Evolutionary conservation across 1,140 invertebrate species (phyloP).

Genomic region (Drosophila kurseongensis): DNA sequence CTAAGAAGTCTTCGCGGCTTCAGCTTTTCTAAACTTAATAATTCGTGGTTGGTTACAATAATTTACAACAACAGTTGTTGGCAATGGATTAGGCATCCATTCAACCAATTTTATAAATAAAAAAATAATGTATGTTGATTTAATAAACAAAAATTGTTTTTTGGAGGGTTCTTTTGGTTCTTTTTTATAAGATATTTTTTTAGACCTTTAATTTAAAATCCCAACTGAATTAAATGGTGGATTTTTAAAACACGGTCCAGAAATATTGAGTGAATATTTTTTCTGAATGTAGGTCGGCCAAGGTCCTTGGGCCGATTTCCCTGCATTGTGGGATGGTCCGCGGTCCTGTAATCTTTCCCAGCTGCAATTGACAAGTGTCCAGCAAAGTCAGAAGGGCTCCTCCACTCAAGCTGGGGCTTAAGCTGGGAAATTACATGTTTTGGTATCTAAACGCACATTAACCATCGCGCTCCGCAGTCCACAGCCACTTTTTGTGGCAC

Average conservation of each 20-base stretch:
- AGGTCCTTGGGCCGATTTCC: background rate
- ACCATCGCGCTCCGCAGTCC: conserved; percentile 68
- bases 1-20: too few species aligned
- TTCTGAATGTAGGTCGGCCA: background rate
- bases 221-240: too few species aligned
- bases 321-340: background rate
- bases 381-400: conserved; percentile 6
- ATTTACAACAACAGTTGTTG: too few species aligned
- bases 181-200: too few species aligned
- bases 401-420: conserved; percentile 8
- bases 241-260: too few species aligned
- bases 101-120: too few species aligned
- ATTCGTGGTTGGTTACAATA: too few species aligned
- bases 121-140: too few species aligned
- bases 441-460: conserved; percentile 81
- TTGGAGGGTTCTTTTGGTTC: background rate
- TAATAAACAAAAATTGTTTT: too few species aligned
- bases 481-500: conserved; percentile 37
- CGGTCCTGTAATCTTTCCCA: background rate
- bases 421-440: conserved; percentile 79
- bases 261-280: background rate
- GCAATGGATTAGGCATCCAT: too few species aligned
- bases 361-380: conserved; percentile 2
- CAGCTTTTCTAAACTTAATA: too few species aligned
- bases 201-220: too few species aligned